Evolutionary conservation across 1,140 invertebrate genomes (phyloP).

Genomic region (Bombus superbus): DNA sequence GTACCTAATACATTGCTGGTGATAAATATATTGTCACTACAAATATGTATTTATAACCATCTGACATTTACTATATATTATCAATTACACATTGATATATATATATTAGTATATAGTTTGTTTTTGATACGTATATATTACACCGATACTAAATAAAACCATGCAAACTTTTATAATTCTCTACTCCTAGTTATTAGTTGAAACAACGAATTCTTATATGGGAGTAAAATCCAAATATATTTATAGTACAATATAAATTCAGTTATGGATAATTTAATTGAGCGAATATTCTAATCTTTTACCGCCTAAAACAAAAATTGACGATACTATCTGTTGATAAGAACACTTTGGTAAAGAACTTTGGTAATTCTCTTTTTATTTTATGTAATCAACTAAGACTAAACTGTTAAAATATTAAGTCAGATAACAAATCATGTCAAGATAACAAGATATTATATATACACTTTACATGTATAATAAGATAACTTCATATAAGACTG

Average conservation of each 20-base stretch:
- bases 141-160: background rate
- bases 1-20: background rate
- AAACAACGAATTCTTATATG: background rate
- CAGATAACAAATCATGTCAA: background rate
- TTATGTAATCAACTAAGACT: background rate
- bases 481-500: background rate
- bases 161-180: background rate
- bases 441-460: background rate
- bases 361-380: background rate
- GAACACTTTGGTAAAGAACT: constrained; percentile 25
- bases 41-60: background rate
- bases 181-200: background rate
- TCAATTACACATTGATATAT: background rate
- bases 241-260: background rate
- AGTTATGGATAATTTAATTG: constrained; percentile 4
- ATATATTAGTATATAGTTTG: background rate
- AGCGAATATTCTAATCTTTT: constrained; percentile 10
- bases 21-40: background rate
- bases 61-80: background rate
- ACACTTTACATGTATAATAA: background rate
- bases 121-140: background rate
- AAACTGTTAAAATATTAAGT: background rate
- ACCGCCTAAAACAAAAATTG: background rate
- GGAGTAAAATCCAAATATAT: constrained; percentile 7
- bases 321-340: background rate